phyloP scores from a whole-genome alignment of 2,113 vertebrate genomes.

The Morone saxatilis region DNA sequence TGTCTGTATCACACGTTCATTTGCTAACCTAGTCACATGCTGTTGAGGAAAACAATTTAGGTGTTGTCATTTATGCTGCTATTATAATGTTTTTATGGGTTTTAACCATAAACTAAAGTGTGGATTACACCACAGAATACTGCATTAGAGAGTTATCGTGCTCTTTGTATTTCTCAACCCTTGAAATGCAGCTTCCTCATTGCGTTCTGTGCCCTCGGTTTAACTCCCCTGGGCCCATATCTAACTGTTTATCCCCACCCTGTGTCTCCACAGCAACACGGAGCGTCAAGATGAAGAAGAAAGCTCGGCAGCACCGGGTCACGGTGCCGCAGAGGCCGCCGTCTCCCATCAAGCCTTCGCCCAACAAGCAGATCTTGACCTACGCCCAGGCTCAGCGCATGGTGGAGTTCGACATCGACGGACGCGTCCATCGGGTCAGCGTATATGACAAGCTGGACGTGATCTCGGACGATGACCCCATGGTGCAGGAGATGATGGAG shows the following conservation, averaged over 20 bases:
- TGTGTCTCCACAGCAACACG: constrained; percentile 69
- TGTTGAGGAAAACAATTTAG: neutral
- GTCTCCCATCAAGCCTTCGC: constrained; percentile 95
- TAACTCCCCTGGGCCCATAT: neutral
- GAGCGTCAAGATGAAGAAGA: constrained; percentile 92
- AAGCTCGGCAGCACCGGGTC: constrained; percentile 92
- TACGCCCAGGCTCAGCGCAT: constrained; percentile 98
- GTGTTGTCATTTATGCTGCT: neutral
- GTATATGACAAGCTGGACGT: constrained; percentile 95
- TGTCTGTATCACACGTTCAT: too few relatives aligned
- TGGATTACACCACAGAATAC: neutral
- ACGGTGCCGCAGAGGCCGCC: constrained; percentile 89
- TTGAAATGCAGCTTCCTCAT: too few relatives aligned
- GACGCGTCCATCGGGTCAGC: constrained; percentile 93
- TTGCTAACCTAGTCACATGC: neutral
- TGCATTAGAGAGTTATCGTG: neutral
- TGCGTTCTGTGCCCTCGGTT: neutral
- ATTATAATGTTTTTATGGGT: neutral
- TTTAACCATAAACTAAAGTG: neutral
- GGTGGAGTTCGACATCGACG: constrained; percentile 97
- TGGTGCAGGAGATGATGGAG: constrained; percentile 95
- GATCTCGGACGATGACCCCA: constrained; percentile 93
- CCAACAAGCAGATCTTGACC: constrained; percentile 93
- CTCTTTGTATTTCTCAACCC: neutral
- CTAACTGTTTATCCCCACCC: neutral